These are phyloP conservation scores for Ditula angustiorana DNA, from an alignment of 2,888 invertebrate genomes.

Conservation along the genomic window DNA sequence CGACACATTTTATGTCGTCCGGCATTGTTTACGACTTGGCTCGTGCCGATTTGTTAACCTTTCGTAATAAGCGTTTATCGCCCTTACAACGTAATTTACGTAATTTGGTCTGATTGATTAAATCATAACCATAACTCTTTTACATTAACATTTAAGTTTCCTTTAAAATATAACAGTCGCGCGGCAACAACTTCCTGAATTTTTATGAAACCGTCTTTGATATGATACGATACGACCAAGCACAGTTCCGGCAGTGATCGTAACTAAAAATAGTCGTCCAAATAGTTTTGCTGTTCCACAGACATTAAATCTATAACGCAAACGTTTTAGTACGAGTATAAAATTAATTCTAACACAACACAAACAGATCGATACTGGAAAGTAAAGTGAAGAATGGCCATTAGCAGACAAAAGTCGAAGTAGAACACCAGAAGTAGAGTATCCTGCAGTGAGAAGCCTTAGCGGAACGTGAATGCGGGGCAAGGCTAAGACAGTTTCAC, in stretches of 20 bases:
- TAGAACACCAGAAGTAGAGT: constrained; percentile 17
- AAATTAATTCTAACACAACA: background rate
- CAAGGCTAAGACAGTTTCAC: constrained; percentile 52
- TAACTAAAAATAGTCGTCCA: background rate
- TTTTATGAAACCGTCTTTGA: background rate
- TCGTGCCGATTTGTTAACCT: constrained; percentile 20
- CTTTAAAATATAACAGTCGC: background rate
- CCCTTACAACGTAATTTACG: background rate
- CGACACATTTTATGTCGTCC: constrained; percentile 24
- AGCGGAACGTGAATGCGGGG: constrained; percentile 34
- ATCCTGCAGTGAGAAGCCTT: constrained; percentile 45
- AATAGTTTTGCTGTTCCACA: background rate
- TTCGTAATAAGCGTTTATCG: constrained; percentile 13
- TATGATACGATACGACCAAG: background rate
- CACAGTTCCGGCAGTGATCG: background rate
- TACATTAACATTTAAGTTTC: background rate
- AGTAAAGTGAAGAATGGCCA: background rate
- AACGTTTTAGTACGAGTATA: background rate
- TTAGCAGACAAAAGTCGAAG: background rate
- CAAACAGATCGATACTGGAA: background rate
- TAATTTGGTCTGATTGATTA: background rate
- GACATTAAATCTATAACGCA: background rate
- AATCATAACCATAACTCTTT: background rate
- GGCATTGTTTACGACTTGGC: constrained; percentile 17
- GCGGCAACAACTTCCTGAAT: background rate